Evolutionary conservation across 1,140 invertebrate genomes (phyloP).

Genomic region (Drosophila obscura): DNA sequence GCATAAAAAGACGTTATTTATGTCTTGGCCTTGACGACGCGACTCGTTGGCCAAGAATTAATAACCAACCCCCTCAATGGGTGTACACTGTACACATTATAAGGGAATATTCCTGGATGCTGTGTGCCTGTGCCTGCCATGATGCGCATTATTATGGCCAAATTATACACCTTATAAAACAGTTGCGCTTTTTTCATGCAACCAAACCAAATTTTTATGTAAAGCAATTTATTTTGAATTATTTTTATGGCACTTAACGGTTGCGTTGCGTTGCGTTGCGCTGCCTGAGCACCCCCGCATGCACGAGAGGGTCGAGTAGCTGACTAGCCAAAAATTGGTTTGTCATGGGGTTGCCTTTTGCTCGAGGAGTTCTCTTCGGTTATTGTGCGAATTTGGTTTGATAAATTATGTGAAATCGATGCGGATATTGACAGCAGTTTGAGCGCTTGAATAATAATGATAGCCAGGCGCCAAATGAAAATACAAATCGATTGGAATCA

Average conservation of each 20-base stretch:
- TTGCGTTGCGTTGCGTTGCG: conserved; percentile 24
- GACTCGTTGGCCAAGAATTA: conserved; percentile 63
- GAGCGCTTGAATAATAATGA: conserved; percentile 1
- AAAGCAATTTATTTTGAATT: conserved; percentile 84
- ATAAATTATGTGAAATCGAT: conserved; percentile 51
- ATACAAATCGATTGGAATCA: background rate
- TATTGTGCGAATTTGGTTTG: conserved; percentile 11
- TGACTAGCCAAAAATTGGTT: conserved; percentile 48
- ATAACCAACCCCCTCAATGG: conserved; percentile 58
- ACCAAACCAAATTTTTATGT: conserved; percentile 74
- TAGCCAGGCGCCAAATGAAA: background rate
- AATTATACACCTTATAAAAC: conserved; percentile 82
- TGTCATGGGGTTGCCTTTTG: conserved; percentile 14
- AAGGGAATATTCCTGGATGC: too few species aligned
- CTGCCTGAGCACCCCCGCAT: conserved; percentile 25
- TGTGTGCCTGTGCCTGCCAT: conserved; percentile 42
- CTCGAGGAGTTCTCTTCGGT: background rate
- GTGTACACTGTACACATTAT: background rate
- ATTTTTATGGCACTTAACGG: conserved; percentile 83
- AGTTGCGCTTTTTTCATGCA: conserved; percentile 51
- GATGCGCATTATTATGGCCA: conserved; percentile 83
- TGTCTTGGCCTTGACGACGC: conserved; percentile 49
- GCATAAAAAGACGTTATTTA: conserved; percentile 71
- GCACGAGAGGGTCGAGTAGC: conserved; percentile 5
- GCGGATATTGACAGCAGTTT: conserved; percentile 20